Evolutionary conservation across 2,797 vertebrate species (phyloP), one percentile per base, ranked within the genome.

Genomic region (Staurois parvus): DNA sequence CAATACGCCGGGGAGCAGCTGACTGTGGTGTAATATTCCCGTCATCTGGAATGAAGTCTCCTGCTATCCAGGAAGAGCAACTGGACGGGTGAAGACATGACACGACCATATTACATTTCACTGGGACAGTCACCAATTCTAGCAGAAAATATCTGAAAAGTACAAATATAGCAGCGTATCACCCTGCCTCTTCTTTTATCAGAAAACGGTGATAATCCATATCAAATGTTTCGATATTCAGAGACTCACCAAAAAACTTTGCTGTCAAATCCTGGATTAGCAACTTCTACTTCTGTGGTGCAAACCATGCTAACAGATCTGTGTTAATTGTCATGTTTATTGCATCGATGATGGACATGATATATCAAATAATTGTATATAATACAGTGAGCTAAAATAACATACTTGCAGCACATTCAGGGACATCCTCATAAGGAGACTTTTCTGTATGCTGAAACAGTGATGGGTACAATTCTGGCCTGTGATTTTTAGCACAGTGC

Each of bases 61-160:
- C 56, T 79, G 75, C 85, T 83, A 73, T 86, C 56, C 85, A 86
- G 80, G 85, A 86, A 83, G 85, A 83, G 59, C 85, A 86, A 83
- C 85, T 86, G 80, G 37, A 17, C 28, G 72, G 29, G 79, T 59
- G 29, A 45, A 83, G 74, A 48, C 75, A 73, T 79, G 76, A 62
- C 40, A 40, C 1, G 34, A 21, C 26, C 75, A 64, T 67, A 83
- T 86, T 83, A 34, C 48, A 72, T 86, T 78, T 79, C 85, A 83
- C 45, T 28, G 26, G 70, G 40, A 79, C 73, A 37, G 29, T 48
- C 34, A 79, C 45, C 83, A 69, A 70, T 76, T 64, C 24, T 48
- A 45, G 56, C 32, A 70, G 30, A 82, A 59, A 72, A 34, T 29
- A 42, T 75, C 26, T 62, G 12, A 56, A 56, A 69, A 56, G 45